phyloP scores from a whole-genome alignment of 64 coral and sea anemone genomes.

The Anthopleura sola region DNA sequence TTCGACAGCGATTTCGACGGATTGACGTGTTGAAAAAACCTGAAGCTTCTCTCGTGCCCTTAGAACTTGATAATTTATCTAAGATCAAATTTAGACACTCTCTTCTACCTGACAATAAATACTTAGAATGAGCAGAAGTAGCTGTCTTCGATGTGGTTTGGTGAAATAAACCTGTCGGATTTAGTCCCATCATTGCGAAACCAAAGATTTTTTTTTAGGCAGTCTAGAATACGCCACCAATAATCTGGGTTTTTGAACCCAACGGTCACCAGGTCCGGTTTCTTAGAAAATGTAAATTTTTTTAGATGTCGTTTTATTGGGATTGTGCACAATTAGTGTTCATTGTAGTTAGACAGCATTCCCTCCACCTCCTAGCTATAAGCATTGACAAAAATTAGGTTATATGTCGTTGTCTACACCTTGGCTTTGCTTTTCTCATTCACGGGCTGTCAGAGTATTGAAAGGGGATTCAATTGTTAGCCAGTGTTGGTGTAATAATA shows the following conservation, averaged over 20 bases:
- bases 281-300: constrained; percentile 10
- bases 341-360: constrained; percentile 40
- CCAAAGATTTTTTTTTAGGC: neutral
- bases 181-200: constrained; percentile 8
- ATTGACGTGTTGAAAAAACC: constrained; percentile 96
- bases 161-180: constrained; percentile 26
- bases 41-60: constrained; percentile 60
- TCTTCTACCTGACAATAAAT: constrained; percentile 80
- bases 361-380: constrained; percentile 49
- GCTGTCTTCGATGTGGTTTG: constrained; percentile 79
- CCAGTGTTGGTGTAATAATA: constrained; percentile 40
- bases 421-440: constrained; percentile 90
- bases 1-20: constrained; percentile 82
- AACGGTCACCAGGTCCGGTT: neutral
- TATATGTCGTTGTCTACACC: constrained; percentile 69
- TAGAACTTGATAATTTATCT: constrained; percentile 74
- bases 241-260: neutral
- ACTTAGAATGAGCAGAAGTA: constrained; percentile 53
- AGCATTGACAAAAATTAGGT: constrained; percentile 67
- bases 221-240: neutral
- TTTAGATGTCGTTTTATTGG: constrained; percentile 12
- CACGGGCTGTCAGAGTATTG: constrained; percentile 63
- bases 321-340: constrained; percentile 47
- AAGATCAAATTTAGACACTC: constrained; percentile 93
- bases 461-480: constrained; percentile 72